Base-by-base conservation (phyloP, 1,140 invertebrate genomes). In the Meloidogyne chitwoodi region DNA sequence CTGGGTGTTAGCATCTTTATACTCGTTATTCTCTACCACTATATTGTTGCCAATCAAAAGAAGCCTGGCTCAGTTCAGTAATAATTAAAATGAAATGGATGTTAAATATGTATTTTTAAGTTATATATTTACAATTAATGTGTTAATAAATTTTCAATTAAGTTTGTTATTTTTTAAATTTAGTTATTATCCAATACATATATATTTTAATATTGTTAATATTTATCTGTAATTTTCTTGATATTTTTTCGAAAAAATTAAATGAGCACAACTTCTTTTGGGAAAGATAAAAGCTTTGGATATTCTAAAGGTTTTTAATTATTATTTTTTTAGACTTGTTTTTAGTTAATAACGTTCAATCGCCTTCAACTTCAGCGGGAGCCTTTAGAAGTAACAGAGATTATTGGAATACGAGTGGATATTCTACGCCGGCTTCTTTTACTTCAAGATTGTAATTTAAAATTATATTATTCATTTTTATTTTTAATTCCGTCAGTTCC, bases 1-100 rank as follows among this genome's bases (percentile, higher is more conserved):
- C 77, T 86, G 44, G 85, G 85, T 56, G 84, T 86, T 27, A 79
- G 80, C n/a, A 87, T 86, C 56, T 86, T 86, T 69, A 77, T 86
- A 68, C 79, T 87, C 16, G 85, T 86, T 41, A 82, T 86, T 70
- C 68, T 87, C 68, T 86, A 83, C 78, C 85, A 86, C 78, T 86
- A 87, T 75, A 83, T 86, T 64, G 80, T 75, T 27, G 85, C 85
- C 70, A 87, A 86, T 75, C 73, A 81, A 31, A 76, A 78, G 48
- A 78, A 78, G 29, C 56, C 77, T 3, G n/a, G 48, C n/a, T 4
- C 48, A n/a, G 48, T 1, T 8, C 48, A 56, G 6, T 19, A 56
- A 56, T 56, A n/a, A 22, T 56, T n/a, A 0, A 16, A n/a, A 5
- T 0, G 5, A 14, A 56, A 56, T 6, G 5, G 19, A 22, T n/a